Evolutionary conservation across 2,797 vertebrate species (phyloP), one percentile per base, ranked within the genome.

Genomic region (Jordanella pulchra): DNA sequence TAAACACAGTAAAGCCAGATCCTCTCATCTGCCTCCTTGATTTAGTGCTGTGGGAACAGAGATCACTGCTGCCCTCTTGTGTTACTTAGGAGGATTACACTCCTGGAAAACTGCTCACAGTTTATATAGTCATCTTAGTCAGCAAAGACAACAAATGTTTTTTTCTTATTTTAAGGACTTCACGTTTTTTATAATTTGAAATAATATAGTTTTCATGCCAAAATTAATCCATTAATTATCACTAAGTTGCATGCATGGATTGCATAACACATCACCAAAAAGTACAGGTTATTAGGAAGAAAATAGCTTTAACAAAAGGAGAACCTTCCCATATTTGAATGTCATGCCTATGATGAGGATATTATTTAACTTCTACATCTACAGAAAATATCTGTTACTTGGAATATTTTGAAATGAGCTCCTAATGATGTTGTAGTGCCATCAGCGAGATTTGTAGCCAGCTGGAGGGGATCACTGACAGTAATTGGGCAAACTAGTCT

Each of bases 11-110:
- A 50, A 74, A 55, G 51, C 12, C 32, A 47, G 47, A 66, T 68
- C 14, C 77, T 77, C 69, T 84, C 32, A 79, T 28, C 23, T 27
- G 58, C 63, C 21, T 25, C 63, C 18, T 79, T 65, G 76, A 73
- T 78, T 77, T 80, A 53, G 60, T 35, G 75, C n/a, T 61, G n/a
- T 28, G 71, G 50, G 55, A 78, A 66, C 54, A 84, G 87, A 89
- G 88, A 91, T 74, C 80, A 85, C 71, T 92, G 91, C 90, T 94
- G 91, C 89, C 92, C 88, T 90, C 93, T 90, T 67, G 89, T 93
- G 93, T 76, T 77, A 4, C 10, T 68, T 1, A 1, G 66, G 35
- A 4, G 71, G 56, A 30, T 60, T 83, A 71, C 83, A 84, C 18
- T 39, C 4, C 5, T 51, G 67, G 14, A 32, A 1, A 60, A 35